Base-by-base conservation (phyloP, 2,797 vertebrate genomes). In the Macrochelys suwanniensis region DNA sequence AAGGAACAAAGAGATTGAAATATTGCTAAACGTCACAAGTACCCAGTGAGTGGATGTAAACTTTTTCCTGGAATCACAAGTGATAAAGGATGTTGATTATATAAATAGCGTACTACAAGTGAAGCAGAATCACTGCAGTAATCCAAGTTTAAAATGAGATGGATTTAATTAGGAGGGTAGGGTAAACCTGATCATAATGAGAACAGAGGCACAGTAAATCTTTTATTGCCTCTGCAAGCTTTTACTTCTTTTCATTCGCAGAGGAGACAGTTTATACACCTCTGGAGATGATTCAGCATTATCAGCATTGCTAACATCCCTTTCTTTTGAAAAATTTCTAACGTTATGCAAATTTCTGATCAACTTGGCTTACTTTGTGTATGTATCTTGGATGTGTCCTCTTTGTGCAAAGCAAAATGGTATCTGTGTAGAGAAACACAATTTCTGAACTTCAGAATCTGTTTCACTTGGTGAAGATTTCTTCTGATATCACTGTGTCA, bases 211-310 rank as follows among this genome's bases (percentile, higher is more conserved):
- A 56, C 53, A 81, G 37, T 28, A 45, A 56, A 7, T 11, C 33
- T 25, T 0, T 1, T 68, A 45, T 87, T 51, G 68, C 37, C 21
- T 59, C 5, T 65, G 33, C 61, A n/a, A n/a, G 15, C 37, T 25
- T 17, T 89, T 57, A n/a, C 23, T 7, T 7, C 25, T 31, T 54
- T 79, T 6, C 47, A 23, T 49, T 50, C 21, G 3, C 31, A 45
- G 51, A 54, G 37, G 53, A 91, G 71, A 33, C 45, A 53, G 81
- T 54, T 54, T n/a, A 16, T 84, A 16, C 0, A 15, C 25, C 49
- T 3, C 1, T 1, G 80, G 28, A 21, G 42, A 1, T 1, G 42
- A 45, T 25, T 6, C 71, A 45, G 71, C 42, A 21, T 37, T 21
- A 42, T 42, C 21, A 45, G 37, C 21, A 25, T 12, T 74, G 71